A percentile compares a stretch with the other conserved stretches of the same genome.
Evolutionary conservation across 2,888 invertebrate genomes (phyloP).

Genomic region (Nephrotoma flavescens): DNA sequence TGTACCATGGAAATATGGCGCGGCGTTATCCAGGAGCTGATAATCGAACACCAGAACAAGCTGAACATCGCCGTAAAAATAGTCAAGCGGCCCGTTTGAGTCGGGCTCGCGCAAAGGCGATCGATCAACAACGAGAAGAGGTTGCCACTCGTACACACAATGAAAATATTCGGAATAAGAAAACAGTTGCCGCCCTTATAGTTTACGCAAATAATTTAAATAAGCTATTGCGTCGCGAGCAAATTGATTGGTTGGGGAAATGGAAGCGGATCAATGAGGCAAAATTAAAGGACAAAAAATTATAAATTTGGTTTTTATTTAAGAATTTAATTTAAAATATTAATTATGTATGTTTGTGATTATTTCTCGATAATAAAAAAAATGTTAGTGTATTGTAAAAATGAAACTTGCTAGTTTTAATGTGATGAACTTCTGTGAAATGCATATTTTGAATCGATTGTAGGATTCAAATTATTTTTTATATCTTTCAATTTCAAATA

Average conservation of each 20-base stretch:
- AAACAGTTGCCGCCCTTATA: neutral
- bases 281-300: neutral
- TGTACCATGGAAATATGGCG: neutral
- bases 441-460: too few relatives aligned
- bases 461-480: too few relatives aligned
- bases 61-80: neutral
- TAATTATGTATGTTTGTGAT: too few relatives aligned
- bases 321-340: too few relatives aligned
- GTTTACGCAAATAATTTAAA: neutral
- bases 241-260: neutral
- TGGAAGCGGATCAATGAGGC: neutral
- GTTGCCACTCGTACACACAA: neutral
- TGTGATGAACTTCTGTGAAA: too few relatives aligned
- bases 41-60: conserved; percentile 1
- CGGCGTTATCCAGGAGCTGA: neutral
- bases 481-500: too few relatives aligned
- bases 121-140: neutral
- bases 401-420: too few relatives aligned
- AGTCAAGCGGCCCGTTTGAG: neutral
- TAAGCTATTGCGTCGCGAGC: neutral
- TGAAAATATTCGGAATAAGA: neutral
- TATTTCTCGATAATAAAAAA: too few relatives aligned
- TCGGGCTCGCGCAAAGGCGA: neutral
- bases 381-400: too few relatives aligned
- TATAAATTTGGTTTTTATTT: too few relatives aligned